Evolutionary conservation across 2,797 vertebrate species (phyloP).

Genomic region (Poliocrania exsul): DNA sequence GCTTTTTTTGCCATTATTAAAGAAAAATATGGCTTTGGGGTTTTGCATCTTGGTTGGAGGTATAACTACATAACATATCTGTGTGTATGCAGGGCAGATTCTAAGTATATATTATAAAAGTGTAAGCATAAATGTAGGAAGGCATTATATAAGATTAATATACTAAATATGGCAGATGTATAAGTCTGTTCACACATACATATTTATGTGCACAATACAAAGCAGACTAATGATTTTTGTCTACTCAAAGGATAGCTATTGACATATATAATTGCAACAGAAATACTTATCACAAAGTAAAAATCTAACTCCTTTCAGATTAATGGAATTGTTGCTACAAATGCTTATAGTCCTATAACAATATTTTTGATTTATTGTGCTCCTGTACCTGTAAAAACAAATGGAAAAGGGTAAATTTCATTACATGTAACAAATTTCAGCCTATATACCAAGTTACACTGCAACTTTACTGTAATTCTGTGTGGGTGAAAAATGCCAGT

Average conservation of each 20-base stretch:
- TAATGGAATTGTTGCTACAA: background rate
- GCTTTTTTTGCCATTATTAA: background rate
- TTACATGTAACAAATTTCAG: slow-evolving; percentile 22
- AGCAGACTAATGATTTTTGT: background rate
- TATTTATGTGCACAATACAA: background rate
- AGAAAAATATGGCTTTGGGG: background rate
- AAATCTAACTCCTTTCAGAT: slow-evolving; percentile 10
- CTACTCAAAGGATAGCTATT: background rate
- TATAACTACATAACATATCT: background rate
- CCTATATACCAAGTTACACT: background rate
- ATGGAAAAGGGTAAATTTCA: background rate
- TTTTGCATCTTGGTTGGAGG: background rate
- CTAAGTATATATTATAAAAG: background rate
- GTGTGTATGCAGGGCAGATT: background rate
- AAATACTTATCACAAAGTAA: background rate
- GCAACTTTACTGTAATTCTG: background rate
- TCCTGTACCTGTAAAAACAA: background rate
- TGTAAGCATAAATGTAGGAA: background rate
- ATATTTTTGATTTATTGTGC: slow-evolving; percentile 20
- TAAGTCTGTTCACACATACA: background rate
- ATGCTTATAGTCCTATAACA: background rate
- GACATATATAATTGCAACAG: background rate
- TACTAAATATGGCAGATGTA: background rate
- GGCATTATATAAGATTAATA: background rate
- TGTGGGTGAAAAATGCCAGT: slow-evolving; percentile 4